phyloP scores from a whole-genome alignment of 2,113 vertebrate species.

The Leucosticte australis region DNA sequence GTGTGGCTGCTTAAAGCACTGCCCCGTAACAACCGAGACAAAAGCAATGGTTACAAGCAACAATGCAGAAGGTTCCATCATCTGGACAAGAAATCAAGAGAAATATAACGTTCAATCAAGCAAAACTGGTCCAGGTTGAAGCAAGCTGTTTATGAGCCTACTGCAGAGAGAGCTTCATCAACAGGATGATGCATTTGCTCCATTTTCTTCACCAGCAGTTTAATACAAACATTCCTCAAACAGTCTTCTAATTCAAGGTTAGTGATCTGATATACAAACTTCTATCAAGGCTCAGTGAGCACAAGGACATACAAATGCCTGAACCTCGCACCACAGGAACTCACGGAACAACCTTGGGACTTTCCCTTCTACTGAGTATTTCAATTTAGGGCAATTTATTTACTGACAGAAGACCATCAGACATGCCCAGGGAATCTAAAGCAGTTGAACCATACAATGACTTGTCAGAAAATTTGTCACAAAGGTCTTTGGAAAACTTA shows the following conservation, averaged over 20 bases:
- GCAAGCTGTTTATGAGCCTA: background rate
- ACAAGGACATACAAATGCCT: background rate
- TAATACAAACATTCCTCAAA: background rate
- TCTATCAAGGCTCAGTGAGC: background rate
- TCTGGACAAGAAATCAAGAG: background rate
- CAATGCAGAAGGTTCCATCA: background rate
- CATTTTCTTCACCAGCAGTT: background rate
- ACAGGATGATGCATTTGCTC: background rate
- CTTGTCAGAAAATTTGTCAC: background rate
- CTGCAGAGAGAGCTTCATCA: background rate
- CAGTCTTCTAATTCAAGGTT: background rate
- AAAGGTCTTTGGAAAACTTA: background rate
- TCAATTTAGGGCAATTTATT: background rate
- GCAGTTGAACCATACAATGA: background rate
- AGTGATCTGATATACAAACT: background rate
- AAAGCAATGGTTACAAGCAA: background rate
- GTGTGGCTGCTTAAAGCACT: background rate
- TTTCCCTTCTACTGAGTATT: background rate
- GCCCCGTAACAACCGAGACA: background rate
- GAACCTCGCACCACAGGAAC: background rate
- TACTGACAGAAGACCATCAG: background rate
- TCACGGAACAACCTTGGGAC: background rate
- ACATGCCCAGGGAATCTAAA: background rate
- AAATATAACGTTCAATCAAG: accelerated
- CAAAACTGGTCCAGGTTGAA: background rate